phyloP scores from a whole-genome alignment of 2,888 invertebrate species.

The Lasioglossum calceatum region DNA sequence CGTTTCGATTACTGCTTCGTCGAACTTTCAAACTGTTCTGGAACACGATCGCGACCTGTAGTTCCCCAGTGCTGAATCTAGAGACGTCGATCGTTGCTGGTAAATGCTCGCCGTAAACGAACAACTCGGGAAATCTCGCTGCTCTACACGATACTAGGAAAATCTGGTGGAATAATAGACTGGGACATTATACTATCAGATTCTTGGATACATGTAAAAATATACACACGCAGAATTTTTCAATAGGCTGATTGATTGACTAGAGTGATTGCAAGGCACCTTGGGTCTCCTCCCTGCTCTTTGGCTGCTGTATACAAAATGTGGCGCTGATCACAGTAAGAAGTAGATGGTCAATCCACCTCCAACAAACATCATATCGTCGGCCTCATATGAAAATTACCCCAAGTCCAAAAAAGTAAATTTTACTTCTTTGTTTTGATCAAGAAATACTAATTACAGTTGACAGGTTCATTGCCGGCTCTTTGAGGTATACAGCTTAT shows the following conservation, averaged over 20 bases:
- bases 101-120: neutral
- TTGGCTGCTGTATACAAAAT: neutral
- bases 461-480: too few species aligned
- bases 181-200: neutral
- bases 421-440: too few species aligned
- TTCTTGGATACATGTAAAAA: constrained; percentile 3
- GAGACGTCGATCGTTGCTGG: neutral
- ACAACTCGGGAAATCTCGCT: neutral
- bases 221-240: neutral
- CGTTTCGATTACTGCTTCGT: constrained; percentile 29
- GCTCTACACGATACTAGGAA: neutral
- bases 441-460: too few species aligned
- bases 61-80: neutral
- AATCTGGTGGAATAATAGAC: neutral
- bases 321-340: neutral
- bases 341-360: neutral
- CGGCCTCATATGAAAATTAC: too few species aligned
- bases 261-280: neutral
- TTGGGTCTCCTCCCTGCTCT: neutral
- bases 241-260: neutral
- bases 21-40: neutral
- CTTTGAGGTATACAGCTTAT: too few species aligned
- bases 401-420: too few species aligned
- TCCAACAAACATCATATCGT: neutral
- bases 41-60: neutral